These are phyloP conservation scores for Diorhabda elongata DNA, from an alignment of 1,140 invertebrate genomes.

Conservation along the genomic window DNA sequence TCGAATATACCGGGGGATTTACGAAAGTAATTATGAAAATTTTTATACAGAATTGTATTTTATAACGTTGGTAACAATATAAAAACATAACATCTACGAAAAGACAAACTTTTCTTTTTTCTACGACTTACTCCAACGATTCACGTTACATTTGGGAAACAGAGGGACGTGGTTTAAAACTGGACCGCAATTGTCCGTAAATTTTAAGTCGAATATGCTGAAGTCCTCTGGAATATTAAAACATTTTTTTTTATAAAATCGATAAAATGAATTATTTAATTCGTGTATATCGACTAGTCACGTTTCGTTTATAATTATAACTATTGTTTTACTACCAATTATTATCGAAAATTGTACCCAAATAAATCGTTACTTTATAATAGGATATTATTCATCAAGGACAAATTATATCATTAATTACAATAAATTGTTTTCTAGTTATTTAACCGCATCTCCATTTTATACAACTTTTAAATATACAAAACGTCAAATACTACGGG, in stretches of 20 bases:
- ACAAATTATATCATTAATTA: no score
- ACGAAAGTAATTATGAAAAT: no score
- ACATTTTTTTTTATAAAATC: background rate
- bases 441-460: no score
- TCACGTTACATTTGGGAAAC: constrained; percentile 41
- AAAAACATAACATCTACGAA: background rate
- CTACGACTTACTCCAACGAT: constrained; percentile 33
- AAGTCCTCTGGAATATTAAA: constrained; percentile 30
- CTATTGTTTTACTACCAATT: background rate
- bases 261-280: background rate
- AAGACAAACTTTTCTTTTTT: background rate
- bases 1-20: no score
- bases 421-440: no score
- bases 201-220: constrained; percentile 46
- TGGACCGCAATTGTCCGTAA: constrained; percentile 37
- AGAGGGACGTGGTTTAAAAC: constrained; percentile 43
- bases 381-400: no score
- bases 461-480: no score
- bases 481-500: no score
- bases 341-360: background rate
- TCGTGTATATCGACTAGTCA: background rate
- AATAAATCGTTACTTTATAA: no score
- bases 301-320: background rate
- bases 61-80: no score
- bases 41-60: no score